Percentiles rank a stretch among this genome's conserved stretches.
Conservation (phyloP, 2,888 invertebrate species). For the Cantharis lateralis region DNA sequence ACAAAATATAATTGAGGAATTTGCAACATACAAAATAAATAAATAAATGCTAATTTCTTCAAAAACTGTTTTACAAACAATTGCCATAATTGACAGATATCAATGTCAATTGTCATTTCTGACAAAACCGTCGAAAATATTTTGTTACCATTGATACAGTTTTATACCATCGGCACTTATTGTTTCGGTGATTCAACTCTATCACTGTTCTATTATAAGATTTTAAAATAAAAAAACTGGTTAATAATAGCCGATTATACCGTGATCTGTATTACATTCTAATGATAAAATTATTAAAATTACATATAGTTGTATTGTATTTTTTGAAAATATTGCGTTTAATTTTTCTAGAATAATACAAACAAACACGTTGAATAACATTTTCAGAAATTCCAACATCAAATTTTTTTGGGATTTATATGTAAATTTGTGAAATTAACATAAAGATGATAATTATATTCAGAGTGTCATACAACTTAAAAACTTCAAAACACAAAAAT, state of each 20-base stretch:
- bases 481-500: background rate
- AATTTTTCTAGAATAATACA: background rate
- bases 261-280: background rate
- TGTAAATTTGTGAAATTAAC: background rate
- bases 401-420: background rate
- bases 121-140: background rate
- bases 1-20: too few relatives aligned
- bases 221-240: background rate
- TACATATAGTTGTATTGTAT: background rate
- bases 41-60: too few relatives aligned
- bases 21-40: too few relatives aligned
- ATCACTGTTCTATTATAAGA: background rate
- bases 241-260: background rate
- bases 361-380: background rate
- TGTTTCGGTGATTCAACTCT: background rate
- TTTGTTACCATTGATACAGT: too few relatives aligned
- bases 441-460: conserved; percentile 4
- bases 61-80: too few relatives aligned
- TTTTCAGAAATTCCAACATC: background rate
- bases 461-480: background rate
- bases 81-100: too few relatives aligned
- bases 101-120: background rate
- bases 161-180: too few relatives aligned
- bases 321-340: background rate
- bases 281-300: background rate